A percentile compares a stretch with the other conserved stretches of the same genome.
phyloP scores from a whole-genome alignment of 2,888 invertebrate genomes.

The Tiliacea citrago region DNA sequence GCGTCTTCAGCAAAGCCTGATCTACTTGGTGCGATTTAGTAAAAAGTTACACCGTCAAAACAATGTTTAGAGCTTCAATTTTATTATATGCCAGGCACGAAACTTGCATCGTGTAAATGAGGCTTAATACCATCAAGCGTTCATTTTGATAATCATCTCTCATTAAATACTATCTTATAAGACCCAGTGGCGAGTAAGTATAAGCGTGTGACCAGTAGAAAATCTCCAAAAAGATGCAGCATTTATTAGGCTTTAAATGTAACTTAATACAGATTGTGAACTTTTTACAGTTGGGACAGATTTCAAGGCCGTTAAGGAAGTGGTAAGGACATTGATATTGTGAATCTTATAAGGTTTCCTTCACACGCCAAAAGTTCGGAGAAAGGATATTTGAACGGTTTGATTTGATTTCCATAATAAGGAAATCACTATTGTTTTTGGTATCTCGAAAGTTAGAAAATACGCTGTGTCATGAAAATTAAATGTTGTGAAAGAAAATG shows the following conservation, averaged over 20 bases:
- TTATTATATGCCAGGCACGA: no score
- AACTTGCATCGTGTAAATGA: no score
- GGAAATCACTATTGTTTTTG: neutral
- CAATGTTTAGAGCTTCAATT: no score
- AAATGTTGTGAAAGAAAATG: neutral
- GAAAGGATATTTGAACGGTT: conserved; percentile 37
- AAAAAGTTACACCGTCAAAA: no score
- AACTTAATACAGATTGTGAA: conserved; percentile 69
- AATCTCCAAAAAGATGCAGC: conserved; percentile 56
- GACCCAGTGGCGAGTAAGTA: neutral
- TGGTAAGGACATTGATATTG: conserved; percentile 76
- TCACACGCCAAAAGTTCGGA: conserved; percentile 63
- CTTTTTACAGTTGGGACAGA: conserved; percentile 69
- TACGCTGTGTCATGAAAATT: neutral
- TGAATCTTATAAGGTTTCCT: conserved; percentile 75
- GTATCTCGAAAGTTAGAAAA: neutral
- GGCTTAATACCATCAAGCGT: no score
- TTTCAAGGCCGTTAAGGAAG: conserved; percentile 79
- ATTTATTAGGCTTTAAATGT: conserved; percentile 81
- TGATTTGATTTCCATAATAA: neutral
- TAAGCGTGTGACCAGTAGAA: conserved; percentile 16
- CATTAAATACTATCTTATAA: no score
- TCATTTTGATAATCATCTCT: no score
- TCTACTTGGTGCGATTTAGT: no score
- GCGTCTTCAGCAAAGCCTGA: no score